A percentile compares a stretch with the other conserved stretches of the same genome.
phyloP scores from a whole-genome alignment of 2,113 vertebrate genomes.

The Colaptes auratus region DNA sequence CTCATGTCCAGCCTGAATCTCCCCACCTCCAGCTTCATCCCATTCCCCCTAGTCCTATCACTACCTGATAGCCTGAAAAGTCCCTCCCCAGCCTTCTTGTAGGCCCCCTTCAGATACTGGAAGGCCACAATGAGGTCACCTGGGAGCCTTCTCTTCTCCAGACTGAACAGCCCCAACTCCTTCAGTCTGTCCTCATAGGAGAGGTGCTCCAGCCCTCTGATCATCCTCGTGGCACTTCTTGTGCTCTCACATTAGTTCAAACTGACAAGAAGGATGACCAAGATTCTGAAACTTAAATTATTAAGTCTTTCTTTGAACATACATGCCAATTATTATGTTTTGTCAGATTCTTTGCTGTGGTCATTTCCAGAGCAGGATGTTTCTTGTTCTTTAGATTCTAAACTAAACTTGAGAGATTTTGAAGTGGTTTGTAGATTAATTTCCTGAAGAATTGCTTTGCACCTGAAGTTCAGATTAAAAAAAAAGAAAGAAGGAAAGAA shows the following conservation, averaged over 20 bases:
- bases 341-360: not conserved
- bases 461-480: not conserved
- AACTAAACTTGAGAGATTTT: not conserved
- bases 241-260: not conserved
- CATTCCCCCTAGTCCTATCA: too few relatives aligned
- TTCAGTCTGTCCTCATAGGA: too few relatives aligned
- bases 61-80: too few relatives aligned
- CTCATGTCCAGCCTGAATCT: too few relatives aligned
- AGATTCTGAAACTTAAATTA: not conserved
- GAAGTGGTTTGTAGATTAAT: not conserved
- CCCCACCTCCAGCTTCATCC: too few relatives aligned
- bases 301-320: not conserved
- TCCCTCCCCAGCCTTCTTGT: too few relatives aligned
- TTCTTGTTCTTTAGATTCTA: not conserved
- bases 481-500: not conserved
- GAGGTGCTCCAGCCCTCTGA: too few relatives aligned
- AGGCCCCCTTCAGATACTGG: too few relatives aligned
- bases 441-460: not conserved
- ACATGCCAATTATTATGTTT: not conserved
- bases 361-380: not conserved
- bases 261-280: not conserved
- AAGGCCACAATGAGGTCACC: too few relatives aligned
- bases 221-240: too few relatives aligned
- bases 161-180: too few relatives aligned
- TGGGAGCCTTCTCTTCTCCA: too few relatives aligned